A percentile compares a stretch with the other conserved stretches of the same genome.
Evolutionary conservation across 92 coral and sea anemone genomes (phyloP).

Genomic region (Palythoa caribaeorum): DNA sequence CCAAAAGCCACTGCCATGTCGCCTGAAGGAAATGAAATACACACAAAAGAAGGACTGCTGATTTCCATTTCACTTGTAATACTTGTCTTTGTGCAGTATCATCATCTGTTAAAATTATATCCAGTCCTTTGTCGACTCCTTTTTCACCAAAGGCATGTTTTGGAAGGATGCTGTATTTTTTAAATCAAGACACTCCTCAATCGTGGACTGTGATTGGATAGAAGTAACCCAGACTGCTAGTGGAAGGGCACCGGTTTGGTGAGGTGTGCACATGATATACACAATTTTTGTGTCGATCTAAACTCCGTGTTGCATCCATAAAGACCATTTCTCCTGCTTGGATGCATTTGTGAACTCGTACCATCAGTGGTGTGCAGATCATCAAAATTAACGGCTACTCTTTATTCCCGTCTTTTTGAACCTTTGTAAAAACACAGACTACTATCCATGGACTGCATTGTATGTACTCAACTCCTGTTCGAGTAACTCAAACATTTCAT

Average conservation of each 20-base stretch:
- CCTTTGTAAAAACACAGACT: conserved; percentile 62
- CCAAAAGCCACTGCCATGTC: conserved; percentile 70
- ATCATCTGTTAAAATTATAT: conserved; percentile 64
- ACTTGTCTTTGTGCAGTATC: conserved; percentile 60
- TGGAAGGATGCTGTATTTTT: conserved; percentile 41
- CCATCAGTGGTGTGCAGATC: conserved; percentile 74
- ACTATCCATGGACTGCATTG: conserved; percentile 57
- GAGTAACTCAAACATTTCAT: conserved; percentile 66
- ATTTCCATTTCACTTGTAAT: neutral
- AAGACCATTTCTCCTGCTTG: conserved; percentile 77
- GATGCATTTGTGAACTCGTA: conserved; percentile 56
- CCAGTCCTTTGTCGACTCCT: conserved; percentile 58
- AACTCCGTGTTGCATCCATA: conserved; percentile 65
- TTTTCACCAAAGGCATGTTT: conserved; percentile 63
- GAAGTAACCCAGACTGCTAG: conserved; percentile 63
- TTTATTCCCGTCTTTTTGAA: conserved; percentile 23
- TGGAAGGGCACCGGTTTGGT: conserved; percentile 61
- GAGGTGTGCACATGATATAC: conserved; percentile 67
- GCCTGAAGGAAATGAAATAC: conserved; percentile 37
- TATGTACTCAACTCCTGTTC: conserved; percentile 37
- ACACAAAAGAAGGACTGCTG: no score
- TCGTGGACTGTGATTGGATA: conserved; percentile 46
- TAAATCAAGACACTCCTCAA: conserved; percentile 38
- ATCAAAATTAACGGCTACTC: conserved; percentile 58
- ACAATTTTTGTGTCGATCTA: conserved; percentile 73